Percentiles rank a stretch among this genome's conserved stretches.
phyloP scores from a whole-genome alignment of 1,140 invertebrate genomes.

The Myzus persicae region DNA sequence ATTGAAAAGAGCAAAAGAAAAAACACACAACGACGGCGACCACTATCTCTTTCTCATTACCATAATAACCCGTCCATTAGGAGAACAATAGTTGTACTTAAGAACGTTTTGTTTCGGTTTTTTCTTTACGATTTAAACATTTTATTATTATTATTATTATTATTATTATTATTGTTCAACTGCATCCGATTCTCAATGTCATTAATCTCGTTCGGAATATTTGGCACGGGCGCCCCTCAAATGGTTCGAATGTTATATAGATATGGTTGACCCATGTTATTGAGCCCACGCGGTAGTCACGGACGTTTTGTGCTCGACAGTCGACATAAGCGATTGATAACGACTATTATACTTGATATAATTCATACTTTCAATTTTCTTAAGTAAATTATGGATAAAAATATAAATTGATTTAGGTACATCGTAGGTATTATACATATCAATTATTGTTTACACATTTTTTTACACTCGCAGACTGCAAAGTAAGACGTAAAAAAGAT shows the following conservation, averaged over 20 bases:
- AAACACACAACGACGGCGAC: conserved; percentile 29
- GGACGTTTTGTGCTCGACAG: not conserved
- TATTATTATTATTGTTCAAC: not conserved
- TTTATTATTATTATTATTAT: conserved; percentile 18
- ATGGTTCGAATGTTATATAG: not conserved
- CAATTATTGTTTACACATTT: not conserved
- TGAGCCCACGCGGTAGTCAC: not conserved
- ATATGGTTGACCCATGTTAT: not conserved
- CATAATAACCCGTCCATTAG: conserved; percentile 57
- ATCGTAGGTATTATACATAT: not conserved
- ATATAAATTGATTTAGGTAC: not conserved
- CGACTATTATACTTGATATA: not conserved
- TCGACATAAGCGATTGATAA: not conserved
- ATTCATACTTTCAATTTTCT: not conserved
- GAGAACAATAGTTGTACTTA: conserved; percentile 57
- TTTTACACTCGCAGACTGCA: not conserved
- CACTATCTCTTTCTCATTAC: conserved; percentile 54
- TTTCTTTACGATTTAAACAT: conserved; percentile 8
- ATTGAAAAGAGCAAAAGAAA: conserved; percentile 43
- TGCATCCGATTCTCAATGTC: conserved; percentile 21
- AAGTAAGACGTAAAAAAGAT: not conserved
- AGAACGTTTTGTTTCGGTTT: conserved; percentile 34
- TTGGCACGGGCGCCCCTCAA: conserved; percentile 34
- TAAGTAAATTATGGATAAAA: not conserved
- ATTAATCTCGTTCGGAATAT: conserved; percentile 47